Evolutionary conservation across 2,797 vertebrate species (phyloP).

Genomic region (Oreochromis mossambicus): DNA sequence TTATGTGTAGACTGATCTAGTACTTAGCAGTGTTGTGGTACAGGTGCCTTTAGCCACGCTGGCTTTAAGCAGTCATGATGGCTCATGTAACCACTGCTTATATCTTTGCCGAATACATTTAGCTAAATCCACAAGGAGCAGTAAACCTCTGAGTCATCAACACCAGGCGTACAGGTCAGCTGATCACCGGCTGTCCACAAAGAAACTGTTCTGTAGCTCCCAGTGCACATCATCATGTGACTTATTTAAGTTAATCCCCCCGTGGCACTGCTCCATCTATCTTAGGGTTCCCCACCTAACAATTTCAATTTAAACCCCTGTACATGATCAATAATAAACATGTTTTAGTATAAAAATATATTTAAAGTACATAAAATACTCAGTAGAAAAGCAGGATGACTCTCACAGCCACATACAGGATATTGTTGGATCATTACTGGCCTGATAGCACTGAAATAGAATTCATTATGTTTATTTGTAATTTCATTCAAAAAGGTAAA

Average conservation of each 20-base stretch:
- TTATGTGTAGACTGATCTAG: neutral
- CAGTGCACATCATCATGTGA: neutral
- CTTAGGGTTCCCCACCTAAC: fast-evolving
- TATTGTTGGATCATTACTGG: neutral
- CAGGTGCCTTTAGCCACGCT: neutral
- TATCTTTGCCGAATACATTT: neutral
- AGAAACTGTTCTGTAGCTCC: neutral
- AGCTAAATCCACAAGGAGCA: neutral
- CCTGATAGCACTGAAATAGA: neutral
- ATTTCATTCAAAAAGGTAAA: neutral
- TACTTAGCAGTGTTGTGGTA: neutral
- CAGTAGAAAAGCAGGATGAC: neutral
- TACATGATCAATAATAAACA: neutral
- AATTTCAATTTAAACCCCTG: neutral
- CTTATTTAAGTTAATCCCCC: neutral
- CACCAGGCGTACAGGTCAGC: neutral
- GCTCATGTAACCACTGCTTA: neutral
- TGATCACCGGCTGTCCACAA: neutral
- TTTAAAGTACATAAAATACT: neutral
- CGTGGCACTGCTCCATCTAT: neutral
- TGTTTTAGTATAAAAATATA: neutral
- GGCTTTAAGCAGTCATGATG: neutral
- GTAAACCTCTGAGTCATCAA: neutral
- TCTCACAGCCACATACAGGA: neutral
- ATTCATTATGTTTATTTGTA: neutral